Conservation (phyloP, 2,113 vertebrate species). For the Alexandromys fortis region DNA sequence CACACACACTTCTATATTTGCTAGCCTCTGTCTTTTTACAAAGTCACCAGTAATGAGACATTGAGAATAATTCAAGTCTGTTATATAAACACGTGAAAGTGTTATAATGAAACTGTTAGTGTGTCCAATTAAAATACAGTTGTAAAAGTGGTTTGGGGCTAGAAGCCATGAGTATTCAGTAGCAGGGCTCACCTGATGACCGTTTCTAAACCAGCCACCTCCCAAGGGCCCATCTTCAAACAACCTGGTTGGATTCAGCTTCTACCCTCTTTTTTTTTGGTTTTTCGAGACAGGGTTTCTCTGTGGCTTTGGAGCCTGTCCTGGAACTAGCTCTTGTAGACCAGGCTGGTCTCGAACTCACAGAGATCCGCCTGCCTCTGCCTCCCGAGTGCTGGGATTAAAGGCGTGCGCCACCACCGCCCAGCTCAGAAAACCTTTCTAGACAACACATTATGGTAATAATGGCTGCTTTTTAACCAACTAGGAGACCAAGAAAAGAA, state of each 20-base stretch:
- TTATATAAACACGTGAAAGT: background rate
- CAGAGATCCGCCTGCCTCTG: too few species aligned
- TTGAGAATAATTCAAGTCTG: background rate
- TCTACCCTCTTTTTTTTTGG: background rate
- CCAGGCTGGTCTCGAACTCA: too few species aligned
- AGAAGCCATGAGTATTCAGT: background rate
- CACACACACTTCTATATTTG: background rate
- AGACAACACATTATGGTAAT: background rate
- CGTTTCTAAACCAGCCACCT: background rate
- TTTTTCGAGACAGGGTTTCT: too few species aligned
- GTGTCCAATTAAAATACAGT: background rate
- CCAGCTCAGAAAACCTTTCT: background rate
- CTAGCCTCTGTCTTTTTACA: background rate
- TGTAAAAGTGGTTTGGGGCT: background rate
- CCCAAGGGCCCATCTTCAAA: background rate
- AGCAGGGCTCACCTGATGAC: background rate
- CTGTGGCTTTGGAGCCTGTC: too few species aligned
- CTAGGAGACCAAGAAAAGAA: conserved; percentile 15
- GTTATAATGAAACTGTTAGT: background rate
- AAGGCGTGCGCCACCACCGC: too few species aligned
- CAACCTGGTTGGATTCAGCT: background rate
- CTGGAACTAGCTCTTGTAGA: too few species aligned
- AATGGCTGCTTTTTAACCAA: conserved; percentile 33
- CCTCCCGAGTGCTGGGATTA: too few species aligned
- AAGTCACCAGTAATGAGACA: background rate